Percentiles rank a stretch among this genome's conserved stretches.
These are phyloP conservation scores for Eremophila alpestris DNA, from an alignment of 2,797 vertebrate genomes.

Conservation along the genomic window DNA sequence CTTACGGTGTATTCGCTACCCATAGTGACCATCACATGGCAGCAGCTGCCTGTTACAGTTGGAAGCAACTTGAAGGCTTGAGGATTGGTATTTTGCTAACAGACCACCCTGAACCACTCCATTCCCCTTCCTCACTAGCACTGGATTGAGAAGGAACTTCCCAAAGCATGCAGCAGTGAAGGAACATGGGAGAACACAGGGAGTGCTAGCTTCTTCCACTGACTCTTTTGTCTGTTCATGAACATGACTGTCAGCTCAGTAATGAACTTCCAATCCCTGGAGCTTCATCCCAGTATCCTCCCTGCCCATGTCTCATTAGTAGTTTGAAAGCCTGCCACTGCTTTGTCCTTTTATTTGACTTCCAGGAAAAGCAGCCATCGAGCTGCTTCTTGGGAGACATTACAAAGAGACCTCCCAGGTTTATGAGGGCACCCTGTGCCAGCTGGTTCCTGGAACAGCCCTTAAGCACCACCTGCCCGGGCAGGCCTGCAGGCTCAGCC, in stretches of 20 bases:
- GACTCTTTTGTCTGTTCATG: background rate
- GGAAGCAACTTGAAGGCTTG: background rate
- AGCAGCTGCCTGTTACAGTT: rapidly evolving
- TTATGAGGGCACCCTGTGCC: background rate
- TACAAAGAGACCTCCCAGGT: background rate
- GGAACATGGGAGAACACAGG: background rate
- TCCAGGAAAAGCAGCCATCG: background rate
- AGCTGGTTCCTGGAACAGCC: slow-evolving; percentile 4
- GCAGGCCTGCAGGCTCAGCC: background rate
- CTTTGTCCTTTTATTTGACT: background rate
- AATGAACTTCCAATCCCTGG: background rate
- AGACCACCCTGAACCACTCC: background rate
- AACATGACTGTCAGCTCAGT: background rate
- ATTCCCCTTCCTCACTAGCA: background rate
- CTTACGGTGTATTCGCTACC: rapidly evolving
- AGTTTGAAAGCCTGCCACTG: slow-evolving; percentile 4
- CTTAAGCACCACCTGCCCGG: background rate
- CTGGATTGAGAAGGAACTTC: background rate
- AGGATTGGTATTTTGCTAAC: background rate
- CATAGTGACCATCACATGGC: background rate
- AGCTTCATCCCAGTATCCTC: background rate
- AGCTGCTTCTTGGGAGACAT: background rate
- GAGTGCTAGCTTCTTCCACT: background rate
- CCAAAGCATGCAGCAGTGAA: background rate
- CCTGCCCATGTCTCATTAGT: background rate